These are phyloP conservation scores for Propithecus coquereli DNA, from an alignment of 2,113 vertebrate species.

Conservation along the genomic window DNA sequence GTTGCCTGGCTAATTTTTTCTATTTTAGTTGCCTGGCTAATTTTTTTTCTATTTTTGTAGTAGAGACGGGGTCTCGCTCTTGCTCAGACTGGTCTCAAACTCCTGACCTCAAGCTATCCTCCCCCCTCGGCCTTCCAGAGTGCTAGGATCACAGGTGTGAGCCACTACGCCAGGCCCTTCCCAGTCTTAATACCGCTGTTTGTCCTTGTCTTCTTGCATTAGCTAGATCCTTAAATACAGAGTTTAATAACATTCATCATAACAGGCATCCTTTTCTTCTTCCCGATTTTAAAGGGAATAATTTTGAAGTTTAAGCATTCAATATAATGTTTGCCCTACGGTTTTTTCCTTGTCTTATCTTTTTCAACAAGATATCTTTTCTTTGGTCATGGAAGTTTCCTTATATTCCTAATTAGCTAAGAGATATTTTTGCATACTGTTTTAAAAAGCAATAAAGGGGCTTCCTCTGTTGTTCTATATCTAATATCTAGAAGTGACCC, in stretches of 20 bases:
- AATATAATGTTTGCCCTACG: background rate
- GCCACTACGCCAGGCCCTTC: background rate
- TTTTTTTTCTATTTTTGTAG: too few species aligned
- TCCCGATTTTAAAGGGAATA: background rate
- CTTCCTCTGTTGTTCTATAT: background rate
- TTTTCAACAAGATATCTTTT: background rate
- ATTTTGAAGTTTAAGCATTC: background rate
- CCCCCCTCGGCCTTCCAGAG: background rate
- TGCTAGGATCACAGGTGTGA: background rate
- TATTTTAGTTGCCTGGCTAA: too few species aligned
- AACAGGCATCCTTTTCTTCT: background rate
- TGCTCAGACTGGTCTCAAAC: background rate
- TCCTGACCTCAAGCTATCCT: background rate
- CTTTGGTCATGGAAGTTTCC: background rate
- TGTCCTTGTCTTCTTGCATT: background rate
- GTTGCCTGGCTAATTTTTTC: background rate
- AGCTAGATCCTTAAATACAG: background rate
- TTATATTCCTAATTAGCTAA: background rate
- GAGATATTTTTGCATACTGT: background rate
- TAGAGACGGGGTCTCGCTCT: too few species aligned
- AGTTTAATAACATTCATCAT: background rate
- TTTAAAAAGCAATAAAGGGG: background rate
- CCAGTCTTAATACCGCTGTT: background rate
- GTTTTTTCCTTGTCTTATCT: background rate
- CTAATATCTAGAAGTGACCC: background rate